Percentiles rank a stretch among this genome's conserved stretches.
Evolutionary conservation across 1,140 invertebrate species (phyloP).

Genomic region (Latrodectus geometricus): DNA sequence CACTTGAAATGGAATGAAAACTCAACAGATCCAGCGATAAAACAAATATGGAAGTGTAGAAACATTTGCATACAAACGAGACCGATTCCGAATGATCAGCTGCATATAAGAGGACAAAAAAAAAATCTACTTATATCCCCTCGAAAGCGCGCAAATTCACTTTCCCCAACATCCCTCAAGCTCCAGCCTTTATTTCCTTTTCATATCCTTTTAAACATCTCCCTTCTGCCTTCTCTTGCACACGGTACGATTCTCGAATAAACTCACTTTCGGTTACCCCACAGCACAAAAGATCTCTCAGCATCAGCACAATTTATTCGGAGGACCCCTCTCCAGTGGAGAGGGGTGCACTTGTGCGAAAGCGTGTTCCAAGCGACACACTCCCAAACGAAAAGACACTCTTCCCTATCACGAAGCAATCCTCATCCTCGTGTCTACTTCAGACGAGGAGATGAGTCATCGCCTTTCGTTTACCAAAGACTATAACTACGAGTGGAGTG

Average conservation of each 20-base stretch:
- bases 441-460: conserved; percentile 14
- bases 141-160: not conserved
- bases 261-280: not conserved
- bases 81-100: not conserved
- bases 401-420: not conserved
- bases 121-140: not conserved
- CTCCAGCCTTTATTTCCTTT: not conserved
- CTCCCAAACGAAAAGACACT: conserved; percentile 20
- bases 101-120: not conserved
- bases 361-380: conserved; percentile 4
- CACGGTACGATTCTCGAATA: not conserved
- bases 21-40: not conserved
- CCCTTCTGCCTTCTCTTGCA: not conserved
- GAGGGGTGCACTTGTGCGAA: not conserved
- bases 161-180: not conserved
- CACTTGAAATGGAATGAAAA: not conserved
- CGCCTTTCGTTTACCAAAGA: conserved; percentile 3
- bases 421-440: not conserved
- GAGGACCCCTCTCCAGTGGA: not conserved
- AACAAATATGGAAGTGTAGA: not conserved
- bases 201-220: not conserved
- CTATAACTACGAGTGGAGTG: not conserved
- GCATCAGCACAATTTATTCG: conserved; percentile 29
- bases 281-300: not conserved
- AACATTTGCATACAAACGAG: not conserved